A percentile compares a stretch with the other conserved stretches of the same genome.
These are phyloP conservation scores for Mixornis gularis DNA, from an alignment of 2,113 vertebrate genomes.

Conservation along the genomic window DNA sequence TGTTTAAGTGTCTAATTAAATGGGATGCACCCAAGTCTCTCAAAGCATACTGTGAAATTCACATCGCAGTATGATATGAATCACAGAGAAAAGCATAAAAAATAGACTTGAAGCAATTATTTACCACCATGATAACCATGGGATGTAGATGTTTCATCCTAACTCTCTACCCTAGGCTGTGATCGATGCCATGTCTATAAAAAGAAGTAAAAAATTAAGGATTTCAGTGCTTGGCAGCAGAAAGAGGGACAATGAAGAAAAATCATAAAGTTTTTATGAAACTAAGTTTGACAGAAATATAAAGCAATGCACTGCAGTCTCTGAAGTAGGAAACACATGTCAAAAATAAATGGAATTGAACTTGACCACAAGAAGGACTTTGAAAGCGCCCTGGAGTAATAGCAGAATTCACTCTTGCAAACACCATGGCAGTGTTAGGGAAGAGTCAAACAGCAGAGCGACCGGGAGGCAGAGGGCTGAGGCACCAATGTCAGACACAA, in stretches of 20 bases:
- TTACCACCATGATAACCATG: neutral
- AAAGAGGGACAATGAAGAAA: neutral
- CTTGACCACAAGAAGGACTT: conserved; percentile 41
- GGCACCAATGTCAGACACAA: neutral
- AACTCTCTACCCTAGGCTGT: neutral
- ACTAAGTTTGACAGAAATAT: conserved; percentile 42
- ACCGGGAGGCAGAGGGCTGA: neutral
- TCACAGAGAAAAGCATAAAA: neutral
- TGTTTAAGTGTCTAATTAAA: neutral
- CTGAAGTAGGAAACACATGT: conserved; percentile 25
- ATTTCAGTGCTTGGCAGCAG: neutral
- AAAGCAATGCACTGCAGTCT: neutral
- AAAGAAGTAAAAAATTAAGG: neutral
- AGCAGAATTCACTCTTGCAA: conserved; percentile 24
- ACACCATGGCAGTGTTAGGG: neutral
- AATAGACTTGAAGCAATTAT: neutral
- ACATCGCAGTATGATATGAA: neutral
- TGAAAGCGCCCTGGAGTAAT: conserved; percentile 29
- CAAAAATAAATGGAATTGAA: conserved; percentile 57
- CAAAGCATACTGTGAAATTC: neutral
- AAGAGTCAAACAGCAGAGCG: neutral
- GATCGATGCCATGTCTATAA: neutral
- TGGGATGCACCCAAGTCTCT: neutral
- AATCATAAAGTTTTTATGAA: conserved; percentile 13
- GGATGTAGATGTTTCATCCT: neutral